These are phyloP conservation scores for Callitettix versicolor DNA, from an alignment of 1,140 invertebrate genomes.

Conservation along the genomic window DNA sequence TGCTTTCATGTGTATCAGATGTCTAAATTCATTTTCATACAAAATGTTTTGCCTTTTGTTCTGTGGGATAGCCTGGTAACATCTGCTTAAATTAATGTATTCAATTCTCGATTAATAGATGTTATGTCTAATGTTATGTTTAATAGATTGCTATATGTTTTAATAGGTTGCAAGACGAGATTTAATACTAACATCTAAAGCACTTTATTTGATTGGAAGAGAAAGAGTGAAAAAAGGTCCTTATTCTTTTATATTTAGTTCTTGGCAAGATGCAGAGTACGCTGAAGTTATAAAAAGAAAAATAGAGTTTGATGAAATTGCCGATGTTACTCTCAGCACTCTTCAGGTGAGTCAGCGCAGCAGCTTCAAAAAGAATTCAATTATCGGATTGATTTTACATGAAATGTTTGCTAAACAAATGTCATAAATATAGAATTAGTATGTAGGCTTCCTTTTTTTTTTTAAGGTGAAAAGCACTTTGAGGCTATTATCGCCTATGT, in stretches of 20 bases:
- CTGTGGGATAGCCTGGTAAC: too few relatives aligned
- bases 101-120: too few relatives aligned
- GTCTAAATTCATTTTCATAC: too few relatives aligned
- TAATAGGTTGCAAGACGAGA: constrained; percentile 48
- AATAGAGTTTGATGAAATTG: constrained; percentile 47
- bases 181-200: constrained; percentile 52
- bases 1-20: too few relatives aligned
- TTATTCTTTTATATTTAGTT: neutral
- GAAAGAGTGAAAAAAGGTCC: constrained; percentile 22
- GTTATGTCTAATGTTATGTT: too few relatives aligned
- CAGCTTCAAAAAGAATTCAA: neutral
- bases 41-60: too few relatives aligned
- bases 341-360: constrained; percentile 36
- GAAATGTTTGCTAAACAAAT: neutral
- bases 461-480: too few relatives aligned
- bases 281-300: constrained; percentile 53
- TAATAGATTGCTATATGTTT: too few relatives aligned
- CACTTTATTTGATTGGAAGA: constrained; percentile 48
- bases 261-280: constrained; percentile 9
- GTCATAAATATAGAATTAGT: neutral
- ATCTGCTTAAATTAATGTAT: too few relatives aligned
- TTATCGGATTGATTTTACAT: too few relatives aligned
- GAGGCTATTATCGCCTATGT: too few relatives aligned
- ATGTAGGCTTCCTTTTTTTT: too few relatives aligned
- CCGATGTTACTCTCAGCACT: constrained; percentile 43